phyloP scores from a whole-genome alignment of 2,113 vertebrate genomes.

The Enhydra lutris region DNA sequence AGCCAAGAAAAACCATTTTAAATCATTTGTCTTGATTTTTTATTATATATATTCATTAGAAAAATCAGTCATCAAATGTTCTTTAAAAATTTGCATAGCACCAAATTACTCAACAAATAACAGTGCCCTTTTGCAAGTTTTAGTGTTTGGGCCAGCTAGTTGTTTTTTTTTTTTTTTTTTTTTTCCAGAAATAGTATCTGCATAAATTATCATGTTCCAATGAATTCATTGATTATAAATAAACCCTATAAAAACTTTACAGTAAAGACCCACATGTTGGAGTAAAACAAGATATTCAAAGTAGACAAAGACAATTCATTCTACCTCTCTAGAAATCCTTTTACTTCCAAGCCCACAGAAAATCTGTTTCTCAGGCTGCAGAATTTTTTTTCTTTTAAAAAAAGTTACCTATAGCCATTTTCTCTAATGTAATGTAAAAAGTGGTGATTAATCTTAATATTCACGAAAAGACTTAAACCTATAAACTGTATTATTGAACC shows the following conservation, averaged over 20 bases:
- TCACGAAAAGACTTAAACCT: neutral
- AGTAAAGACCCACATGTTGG: neutral
- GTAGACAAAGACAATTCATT: neutral
- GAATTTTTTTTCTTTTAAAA: neutral
- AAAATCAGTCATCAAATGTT: neutral
- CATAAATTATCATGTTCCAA: constrained; percentile 3
- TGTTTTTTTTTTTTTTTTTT: neutral
- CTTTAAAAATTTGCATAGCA: neutral
- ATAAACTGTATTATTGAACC: neutral
- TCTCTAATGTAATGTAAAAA: neutral
- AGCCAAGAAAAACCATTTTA: neutral
- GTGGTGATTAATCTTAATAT: neutral
- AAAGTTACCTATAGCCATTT: neutral
- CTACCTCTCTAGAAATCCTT: neutral
- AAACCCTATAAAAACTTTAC: neutral
- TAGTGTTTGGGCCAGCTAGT: neutral
- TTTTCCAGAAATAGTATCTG: neutral
- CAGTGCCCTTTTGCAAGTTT: neutral
- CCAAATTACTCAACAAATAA: neutral
- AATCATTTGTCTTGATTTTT: neutral
- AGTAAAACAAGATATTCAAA: neutral
- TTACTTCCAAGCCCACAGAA: neutral
- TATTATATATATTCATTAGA: neutral
- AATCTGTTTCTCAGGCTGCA: neutral
- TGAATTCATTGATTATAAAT: neutral